These are phyloP conservation scores for Drosophila takahashii DNA, from an alignment of 1,140 invertebrate species.

Conservation along the genomic window DNA sequence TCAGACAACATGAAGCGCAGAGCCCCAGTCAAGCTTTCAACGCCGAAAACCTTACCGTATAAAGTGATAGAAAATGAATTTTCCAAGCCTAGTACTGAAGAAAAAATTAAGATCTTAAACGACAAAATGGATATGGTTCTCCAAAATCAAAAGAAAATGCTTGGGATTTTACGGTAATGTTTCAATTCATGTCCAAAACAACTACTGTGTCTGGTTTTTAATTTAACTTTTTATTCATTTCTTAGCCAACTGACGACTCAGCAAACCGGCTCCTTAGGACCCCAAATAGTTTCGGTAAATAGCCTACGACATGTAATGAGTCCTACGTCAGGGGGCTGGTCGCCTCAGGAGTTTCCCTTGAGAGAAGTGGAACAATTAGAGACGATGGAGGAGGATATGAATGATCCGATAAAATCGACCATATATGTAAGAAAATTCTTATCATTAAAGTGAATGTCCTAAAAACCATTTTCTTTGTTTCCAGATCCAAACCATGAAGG, in stretches of 20 bases:
- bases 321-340: not conserved
- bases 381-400: slow-evolving; percentile 31
- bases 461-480: not conserved
- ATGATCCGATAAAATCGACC: slow-evolving; percentile 15
- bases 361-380: slow-evolving; percentile 24
- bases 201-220: not conserved
- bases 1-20: not conserved
- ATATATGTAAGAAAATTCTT: slow-evolving; percentile 5
- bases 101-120: slow-evolving; percentile 34
- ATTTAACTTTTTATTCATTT: not conserved
- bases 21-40: not conserved
- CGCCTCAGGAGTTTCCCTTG: slow-evolving; percentile 31
- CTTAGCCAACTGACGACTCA: slow-evolving; percentile 10
- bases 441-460: not conserved
- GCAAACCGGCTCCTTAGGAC: not conserved
- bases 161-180: slow-evolving; percentile 14
- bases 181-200: not conserved
- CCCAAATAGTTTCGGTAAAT: not conserved
- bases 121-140: slow-evolving; percentile 39
- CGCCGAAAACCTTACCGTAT: not conserved
- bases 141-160: slow-evolving; percentile 30
- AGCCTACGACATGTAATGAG: not conserved
- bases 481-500: slow-evolving; percentile 18
- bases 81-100: slow-evolving; percentile 3
- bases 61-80: not conserved